Base-by-base conservation (phyloP, 2,113 vertebrate species). In the Mastomys coucha region DNA sequence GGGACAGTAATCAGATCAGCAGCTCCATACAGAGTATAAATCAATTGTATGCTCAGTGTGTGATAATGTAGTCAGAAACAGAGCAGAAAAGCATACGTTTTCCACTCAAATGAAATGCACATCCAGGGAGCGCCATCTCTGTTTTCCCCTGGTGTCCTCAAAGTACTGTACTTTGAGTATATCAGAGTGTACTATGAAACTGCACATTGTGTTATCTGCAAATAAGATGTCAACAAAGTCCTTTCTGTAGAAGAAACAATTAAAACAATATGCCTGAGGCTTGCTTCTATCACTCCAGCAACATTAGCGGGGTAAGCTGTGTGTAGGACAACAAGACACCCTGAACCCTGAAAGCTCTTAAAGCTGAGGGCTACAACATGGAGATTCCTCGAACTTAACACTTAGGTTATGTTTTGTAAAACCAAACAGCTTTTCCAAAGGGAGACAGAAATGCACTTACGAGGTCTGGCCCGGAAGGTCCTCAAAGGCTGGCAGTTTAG, bases 401-500 rank as follows among this genome's bases (percentile, higher is more conserved):
- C 20, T 87, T 89, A 10, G 8, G 11, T 39, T 56, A 0, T 19
- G n/a, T 9, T 96, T 31, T 28, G 58, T 12, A 70, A n/a, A 96
- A 76, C 4, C 82, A 31, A 90, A 75, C 5, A 69, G 63, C 67
- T 85, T 45, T 56, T 63, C 70, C 72, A 80, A 84, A 89, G 3
- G 75, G n/a, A 89, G 39, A 63, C 24, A 87, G 3, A 26, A 90
- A 9, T 94, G 70, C 2, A 97, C 98, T 98, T 97, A 99, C 98
- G 51, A 92, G 45, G 20, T 65, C 13, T 98, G 95, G 45, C 89
- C 89, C 10, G 20, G 91, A 75, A 39, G 53, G 58, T 97, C 81
- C 56, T 84, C 81, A 53, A 0, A 60, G 88, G 77, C 0, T 17
- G 78, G 19, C 39, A 72, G 75, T 72, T 96, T 17, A 5, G 88